Evolutionary conservation across 2,113 vertebrate species (phyloP), one percentile per base, ranked within the genome.

Genomic region (Herpailurus yagouaroundi): DNA sequence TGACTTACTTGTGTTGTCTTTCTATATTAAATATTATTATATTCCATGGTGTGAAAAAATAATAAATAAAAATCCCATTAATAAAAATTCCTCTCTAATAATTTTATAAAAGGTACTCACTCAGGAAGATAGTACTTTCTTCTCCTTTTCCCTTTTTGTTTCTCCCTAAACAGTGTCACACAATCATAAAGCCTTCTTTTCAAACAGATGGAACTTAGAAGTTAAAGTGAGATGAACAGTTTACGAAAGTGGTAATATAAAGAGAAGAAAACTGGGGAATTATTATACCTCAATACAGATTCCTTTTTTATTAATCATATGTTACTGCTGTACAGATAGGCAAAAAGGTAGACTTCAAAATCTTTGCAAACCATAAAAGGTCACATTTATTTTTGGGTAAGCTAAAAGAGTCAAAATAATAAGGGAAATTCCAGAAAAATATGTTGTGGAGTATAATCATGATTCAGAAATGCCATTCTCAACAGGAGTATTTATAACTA

Each of bases 231-330:
- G 6, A 63, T 89, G 5, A 18, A 29, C 15, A 4, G 31, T 1
- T 85, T 87, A 73, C 29, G 7, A 3, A 7, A 48, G 3, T 64
- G 48, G n/a, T 15, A 73, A 68, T 8, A 31, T 0, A 60, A n/a
- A 48, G 7, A 29, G 4, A 84, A 38, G 19, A 97, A 97, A 93
- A 82, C 36, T 23, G 86, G 45, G 5, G 94, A 93, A 48, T 88
- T 77, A 41, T 85, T 94, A 90, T 64, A 84, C 60, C 91, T 18
- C 74, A 98, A 66, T 11, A 95, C n/a, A 97, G 13, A 76, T 86
- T 82, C 11, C 38, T 60, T 45, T 97, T 89, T 97, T 85, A 85
- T 79, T 96, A 98, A 88, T 95, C 96, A 97, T 97, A 93, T 97
- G 6, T 77, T 94, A 82, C 93, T 96, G 33, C 88, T 83, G 55